Base-by-base conservation (phyloP, 2,113 vertebrate species). In the Aramus guarauna region DNA sequence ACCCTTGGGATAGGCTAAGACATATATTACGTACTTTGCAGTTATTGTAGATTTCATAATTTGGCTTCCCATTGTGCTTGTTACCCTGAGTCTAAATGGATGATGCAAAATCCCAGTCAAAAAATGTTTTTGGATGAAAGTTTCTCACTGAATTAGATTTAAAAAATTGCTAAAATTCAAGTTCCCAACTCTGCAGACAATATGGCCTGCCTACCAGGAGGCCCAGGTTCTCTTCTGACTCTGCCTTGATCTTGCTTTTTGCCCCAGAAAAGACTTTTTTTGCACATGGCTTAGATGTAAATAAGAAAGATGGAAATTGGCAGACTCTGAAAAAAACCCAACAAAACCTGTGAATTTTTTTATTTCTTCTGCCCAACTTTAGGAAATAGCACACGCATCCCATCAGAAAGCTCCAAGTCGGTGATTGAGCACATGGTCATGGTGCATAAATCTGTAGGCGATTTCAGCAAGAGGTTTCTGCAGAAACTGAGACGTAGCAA, bases 401-500 rank as follows among this genome's bases (percentile, higher is more conserved):
- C 99, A 1, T n/a, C 74, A 6, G 92, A 96, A 13, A 97, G 92
- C 12, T 86, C 86, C 6, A 95, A 97, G 12, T 94, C 97, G 1
- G 98, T 99, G 66, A 98, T 99, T 30, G 97, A 96, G 34, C 99
- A 99, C 11, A 98, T 99, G 4, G 99, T 99, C 59, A 97, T 98
- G 99, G 99, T 99, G 48, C 99, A 99, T 24, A 84, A 96, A 24
- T 99, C 98, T 4, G 99, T 99, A 23, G 98, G 95, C 1, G 85
- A 98, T 8, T 99, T 98, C 97, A 99, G 99, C 97, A 98, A 97
- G 60, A 98, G 95, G 3, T 99, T 99, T 85, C 98, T 98, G 37
- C 99, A 99, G 96, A 99, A 99, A 89, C 96, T 99, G 71, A 98
- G 99, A 21, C 99, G 99, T 56, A 98, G 97, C 83, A 99, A 99